Conservation (phyloP, 2,113 vertebrate species). For the Channa argus region DNA sequence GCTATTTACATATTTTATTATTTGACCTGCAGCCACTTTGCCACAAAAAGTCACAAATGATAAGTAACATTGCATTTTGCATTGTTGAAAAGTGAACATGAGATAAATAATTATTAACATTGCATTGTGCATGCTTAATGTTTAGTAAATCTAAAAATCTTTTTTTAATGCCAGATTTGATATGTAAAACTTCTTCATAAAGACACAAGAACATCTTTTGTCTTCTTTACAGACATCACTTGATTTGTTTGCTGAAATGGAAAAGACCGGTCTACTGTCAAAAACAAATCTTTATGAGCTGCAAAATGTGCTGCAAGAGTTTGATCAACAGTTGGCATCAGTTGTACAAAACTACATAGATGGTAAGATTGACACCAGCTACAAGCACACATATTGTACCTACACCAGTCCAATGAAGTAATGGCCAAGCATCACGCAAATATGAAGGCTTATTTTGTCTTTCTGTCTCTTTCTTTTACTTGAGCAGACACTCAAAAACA, state of each 20-base stretch:
- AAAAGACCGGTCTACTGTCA: conserved; percentile 69
- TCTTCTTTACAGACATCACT: conserved; percentile 70
- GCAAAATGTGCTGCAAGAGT: not conserved
- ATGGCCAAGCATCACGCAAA: no score
- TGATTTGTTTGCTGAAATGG: conserved; percentile 81
- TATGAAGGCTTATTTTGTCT: no score
- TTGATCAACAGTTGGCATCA: conserved; percentile 55
- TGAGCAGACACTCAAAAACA: no score
- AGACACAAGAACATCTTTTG: not conserved
- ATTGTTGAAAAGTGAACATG: no score
- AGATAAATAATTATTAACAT: no score
- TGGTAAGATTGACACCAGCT: conserved; percentile 11
- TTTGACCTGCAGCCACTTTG: not conserved
- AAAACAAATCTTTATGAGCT: conserved; percentile 51
- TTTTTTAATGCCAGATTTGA: not conserved
- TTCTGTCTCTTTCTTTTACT: no score
- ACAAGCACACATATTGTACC: not conserved
- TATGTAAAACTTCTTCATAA: not conserved
- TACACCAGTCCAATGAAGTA: no score
- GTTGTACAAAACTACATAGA: conserved; percentile 12
- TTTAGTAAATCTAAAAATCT: no score
- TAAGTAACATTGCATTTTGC: no score
- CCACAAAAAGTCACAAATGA: no score
- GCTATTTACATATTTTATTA: not conserved
- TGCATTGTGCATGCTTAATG: no score